Evolutionary conservation across 2,888 invertebrate species (phyloP), one percentile per base, ranked within the genome.

Genomic region (Lithosia quadra): DNA sequence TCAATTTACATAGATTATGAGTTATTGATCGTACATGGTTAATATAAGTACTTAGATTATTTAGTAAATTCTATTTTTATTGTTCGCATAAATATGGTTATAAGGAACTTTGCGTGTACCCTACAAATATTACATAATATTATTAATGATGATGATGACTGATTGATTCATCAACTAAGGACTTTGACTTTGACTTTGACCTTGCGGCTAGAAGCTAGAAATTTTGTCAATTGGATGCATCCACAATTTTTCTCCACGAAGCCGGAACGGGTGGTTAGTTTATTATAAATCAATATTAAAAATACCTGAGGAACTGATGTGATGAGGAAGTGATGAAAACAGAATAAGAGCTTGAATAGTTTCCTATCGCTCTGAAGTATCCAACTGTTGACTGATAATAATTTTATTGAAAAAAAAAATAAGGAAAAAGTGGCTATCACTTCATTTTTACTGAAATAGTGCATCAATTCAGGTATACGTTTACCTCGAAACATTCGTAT

Each of bases 61-160:
- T 58, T 33, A 9, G 34, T 66, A 61, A 64, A 59, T 65, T 58
- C 10, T 63, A 72, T 59, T 56, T 36, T 63, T 71, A 64, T 73
- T 73, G 64, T 72, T 78, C 61, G 55, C 33, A 67, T 73, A 64
- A 18, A 69, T 73, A 71, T 67, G 61, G 39, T 61, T 63, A 39
- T 22, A 56, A 18, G 13, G 0, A 69, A 49, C 55, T 67, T 65
- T 75, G 63, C 9, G 43, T 65, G 72, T 59, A 60, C 70, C 59
- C 49, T 60, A 68, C 53, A 56, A 55, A n/a, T 61, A 56, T 57
- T 43, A 63, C 7, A 2, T 22, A 13, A n/a, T 4, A 4, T 1
- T 1, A 13, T 0, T 21, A 10, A 9, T n/a, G 22, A 18, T 9
- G 33, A 10, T 58, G 10, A 2, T n/a, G 0, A 8, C 15, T 57